Base-by-base conservation (phyloP, 2,113 vertebrate genomes). In the Haemorhous mexicanus region DNA sequence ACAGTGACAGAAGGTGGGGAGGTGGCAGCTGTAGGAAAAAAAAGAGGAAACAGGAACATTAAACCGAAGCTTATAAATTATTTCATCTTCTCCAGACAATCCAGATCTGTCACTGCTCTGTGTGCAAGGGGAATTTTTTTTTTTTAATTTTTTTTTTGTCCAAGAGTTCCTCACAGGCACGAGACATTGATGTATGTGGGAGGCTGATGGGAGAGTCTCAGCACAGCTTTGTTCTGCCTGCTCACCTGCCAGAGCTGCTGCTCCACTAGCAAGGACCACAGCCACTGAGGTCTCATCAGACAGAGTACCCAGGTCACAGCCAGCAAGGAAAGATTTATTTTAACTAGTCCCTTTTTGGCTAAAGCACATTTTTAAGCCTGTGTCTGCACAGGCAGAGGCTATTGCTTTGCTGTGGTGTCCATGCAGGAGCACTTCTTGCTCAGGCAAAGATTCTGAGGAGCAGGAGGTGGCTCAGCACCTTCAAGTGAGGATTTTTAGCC, bases 1-100 rank as follows among this genome's bases (percentile, higher is more conserved):
- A 90, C 88, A 93, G 72, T 86, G 92, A 96, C 95, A 95, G 95
- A 95, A 97, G 94, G 95, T 91, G 50, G 95, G 88, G 96, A 95
- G 90, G 93, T 94, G 93, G 88, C 93, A 94, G 93, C 88, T 88
- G 90, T 10, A 88, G 26, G 77, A 50, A 56, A 56, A 87, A 74
- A 58, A 78, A 84, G 52, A 39, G 35, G 44, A 63, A 83, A 69
- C 68, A 78, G 68, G 83, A 95, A 92, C 72, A 94, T 94, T 95
- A 93, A 96, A 95, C 72, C 0, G 0, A 90, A 96, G 84, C 86
- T 91, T 96, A 96, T 95, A 87, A 97, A 97, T 97, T 96, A 96
- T 95, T 97, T 95, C 88, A 82, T 95, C 93, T 95, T 90, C 62
- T 91, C 58, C 82, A 95, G 86, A 95, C 95, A 93, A 76, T 94